Evolutionary conservation across 92 coral and sea anemone genomes (phyloP).

Genomic region (Porites divaricata): DNA sequence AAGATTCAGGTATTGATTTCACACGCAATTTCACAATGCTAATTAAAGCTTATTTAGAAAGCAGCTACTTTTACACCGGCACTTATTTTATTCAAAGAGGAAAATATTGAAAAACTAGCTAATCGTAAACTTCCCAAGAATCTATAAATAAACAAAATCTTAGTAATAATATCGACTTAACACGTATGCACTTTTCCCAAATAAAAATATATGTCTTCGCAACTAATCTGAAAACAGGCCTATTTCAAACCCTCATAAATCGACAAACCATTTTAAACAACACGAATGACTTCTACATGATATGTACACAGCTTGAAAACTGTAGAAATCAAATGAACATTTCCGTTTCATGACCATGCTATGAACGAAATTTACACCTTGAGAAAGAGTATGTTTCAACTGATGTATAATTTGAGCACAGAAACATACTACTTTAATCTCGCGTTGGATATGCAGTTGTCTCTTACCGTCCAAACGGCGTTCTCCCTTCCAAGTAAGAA

Average conservation of each 20-base stretch:
- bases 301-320: neutral
- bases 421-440: neutral
- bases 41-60: no score
- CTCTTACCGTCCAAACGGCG: conserved; percentile 72
- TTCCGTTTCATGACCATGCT: neutral
- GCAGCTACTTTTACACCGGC: no score
- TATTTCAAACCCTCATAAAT: neutral
- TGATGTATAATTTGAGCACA: neutral
- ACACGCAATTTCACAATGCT: no score
- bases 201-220: no score
- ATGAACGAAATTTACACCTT: neutral
- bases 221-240: neutral
- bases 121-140: no score
- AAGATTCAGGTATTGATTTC: no score
- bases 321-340: neutral
- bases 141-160: no score
- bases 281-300: neutral
- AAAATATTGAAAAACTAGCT: no score
- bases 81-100: no score
- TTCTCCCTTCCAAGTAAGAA: conserved; percentile 67
- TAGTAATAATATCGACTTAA: no score
- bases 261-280: neutral
- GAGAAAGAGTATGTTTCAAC: neutral
- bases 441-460: no score
- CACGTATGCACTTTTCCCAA: no score